Base-by-base conservation (phyloP, 2,797 vertebrate genomes). In the Lagocephalus sceleratus region DNA sequence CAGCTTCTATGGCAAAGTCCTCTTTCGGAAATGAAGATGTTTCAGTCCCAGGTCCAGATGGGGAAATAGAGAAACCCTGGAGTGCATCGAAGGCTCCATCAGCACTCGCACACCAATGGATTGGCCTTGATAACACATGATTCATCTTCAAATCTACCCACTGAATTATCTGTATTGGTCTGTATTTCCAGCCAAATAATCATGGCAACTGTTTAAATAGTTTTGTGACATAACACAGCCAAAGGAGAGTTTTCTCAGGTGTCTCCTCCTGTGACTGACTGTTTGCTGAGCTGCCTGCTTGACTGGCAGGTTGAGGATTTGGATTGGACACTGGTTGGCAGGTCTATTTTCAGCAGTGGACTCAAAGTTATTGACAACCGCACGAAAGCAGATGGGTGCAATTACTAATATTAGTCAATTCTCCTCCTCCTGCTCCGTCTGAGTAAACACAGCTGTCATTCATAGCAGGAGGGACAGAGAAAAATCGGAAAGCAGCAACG, bases 331-430 rank as follows among this genome's bases (percentile, higher is more conserved):
- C 66, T 55, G 51, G 56, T 26, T 63, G 62, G 62, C 17, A 12
- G 70, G 57, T 81, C 66, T 79, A 81, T 84, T 85, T 81, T 84
- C 80, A 68, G 69, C 71, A 58, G 44, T 56, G 63, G 66, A 82
- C 73, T 76, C 65, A 42, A 67, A 59, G 56, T 68, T 78, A 85
- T 85, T 81, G 85, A 88, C 87, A 84, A 85, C 73, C 82, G 76
- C 63, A 72, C 29, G 22, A 54, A 72, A 88, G 71, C 85, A 87
- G 86, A 88, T 85, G 82, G 84, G 61, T 76, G 82, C 80, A 83
- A 84, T 89, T 86, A 82, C 64, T 43, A 48, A 78, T 71, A 82
- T 84, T 83, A 77, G 81, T 76, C 67, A 51, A 54, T 77, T 73
- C 63, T 78, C 72, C 64, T 78, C 75, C 63, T 67, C 80, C 82